Conservation (phyloP, 1,140 invertebrate species). For the Chrysoperla carnea region DNA sequence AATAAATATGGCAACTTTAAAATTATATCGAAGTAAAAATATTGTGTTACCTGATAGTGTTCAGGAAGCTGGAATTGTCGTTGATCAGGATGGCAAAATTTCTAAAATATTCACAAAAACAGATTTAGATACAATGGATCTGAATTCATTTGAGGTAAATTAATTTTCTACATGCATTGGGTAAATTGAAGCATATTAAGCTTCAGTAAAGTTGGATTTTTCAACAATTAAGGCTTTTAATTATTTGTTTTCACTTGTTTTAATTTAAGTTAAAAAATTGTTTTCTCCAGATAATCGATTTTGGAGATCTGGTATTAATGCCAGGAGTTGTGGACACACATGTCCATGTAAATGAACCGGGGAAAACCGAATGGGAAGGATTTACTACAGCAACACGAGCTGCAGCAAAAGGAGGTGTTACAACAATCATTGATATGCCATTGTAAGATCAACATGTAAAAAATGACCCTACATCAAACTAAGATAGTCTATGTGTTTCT, state of each 20-base stretch:
- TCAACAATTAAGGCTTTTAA: background rate
- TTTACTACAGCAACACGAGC: constrained; percentile 48
- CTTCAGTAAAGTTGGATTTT: too few species aligned
- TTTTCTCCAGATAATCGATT: constrained; percentile 31
- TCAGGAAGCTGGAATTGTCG: background rate
- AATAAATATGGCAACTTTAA: background rate
- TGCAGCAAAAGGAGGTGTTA: constrained; percentile 52
- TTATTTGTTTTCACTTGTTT: background rate
- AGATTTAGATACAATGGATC: background rate
- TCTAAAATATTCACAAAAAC: background rate
- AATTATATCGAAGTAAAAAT: background rate
- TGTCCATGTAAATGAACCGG: constrained; percentile 78
- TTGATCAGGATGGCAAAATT: background rate
- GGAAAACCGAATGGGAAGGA: constrained; percentile 53
- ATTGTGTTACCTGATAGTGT: background rate
- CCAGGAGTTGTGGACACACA: constrained; percentile 77
- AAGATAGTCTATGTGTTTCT: too few species aligned
- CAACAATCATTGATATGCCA: constrained; percentile 57
- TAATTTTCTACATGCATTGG: too few species aligned
- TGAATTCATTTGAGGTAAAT: too few species aligned
- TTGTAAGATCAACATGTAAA: constrained; percentile 27
- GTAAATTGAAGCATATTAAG: too few species aligned
- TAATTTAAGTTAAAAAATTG: background rate
- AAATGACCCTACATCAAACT: too few species aligned
- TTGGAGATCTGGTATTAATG: constrained; percentile 41